Conservation (phyloP, 1,140 invertebrate species). For the Drosophila pectinifera region DNA sequence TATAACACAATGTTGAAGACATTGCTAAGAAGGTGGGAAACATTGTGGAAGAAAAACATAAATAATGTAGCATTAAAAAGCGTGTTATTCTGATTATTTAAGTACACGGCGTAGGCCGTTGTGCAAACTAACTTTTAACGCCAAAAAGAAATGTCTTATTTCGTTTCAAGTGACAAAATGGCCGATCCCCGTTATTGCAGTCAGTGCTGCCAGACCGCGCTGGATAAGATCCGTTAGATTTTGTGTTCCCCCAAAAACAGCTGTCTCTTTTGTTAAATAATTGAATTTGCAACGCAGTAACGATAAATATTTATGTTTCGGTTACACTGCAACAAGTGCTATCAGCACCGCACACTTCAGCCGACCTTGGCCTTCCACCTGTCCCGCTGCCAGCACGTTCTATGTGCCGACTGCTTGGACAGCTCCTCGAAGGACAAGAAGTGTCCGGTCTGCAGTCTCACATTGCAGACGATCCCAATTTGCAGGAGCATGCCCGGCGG, state of each 20-base stretch:
- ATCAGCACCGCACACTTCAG: background rate
- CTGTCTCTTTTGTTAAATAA: background rate
- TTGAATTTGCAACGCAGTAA: background rate
- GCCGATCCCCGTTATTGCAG: background rate
- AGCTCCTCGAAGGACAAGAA: slow-evolving; percentile 4
- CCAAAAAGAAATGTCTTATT: no score
- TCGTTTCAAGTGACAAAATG: no score
- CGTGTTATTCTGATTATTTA: no score
- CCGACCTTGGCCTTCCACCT: slow-evolving; percentile 11
- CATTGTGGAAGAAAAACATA: no score
- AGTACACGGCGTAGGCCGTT: no score
- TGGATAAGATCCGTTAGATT: slow-evolving; percentile 16
- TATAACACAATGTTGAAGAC: no score
- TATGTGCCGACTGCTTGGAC: slow-evolving; percentile 34
- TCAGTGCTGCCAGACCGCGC: background rate
- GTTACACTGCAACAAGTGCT: slow-evolving; percentile 52
- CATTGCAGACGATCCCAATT: slow-evolving; percentile 5
- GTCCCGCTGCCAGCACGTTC: slow-evolving; percentile 43
- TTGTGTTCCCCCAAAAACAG: background rate
- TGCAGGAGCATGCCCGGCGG: slow-evolving; percentile 31
- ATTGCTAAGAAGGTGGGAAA: no score
- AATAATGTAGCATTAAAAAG: no score
- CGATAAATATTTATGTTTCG: slow-evolving; percentile 35
- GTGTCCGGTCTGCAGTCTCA: slow-evolving; percentile 36
- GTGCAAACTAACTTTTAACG: no score